Percentiles rank a stretch among this genome's conserved stretches.
These are phyloP conservation scores for Liparis tanakae DNA, from an alignment of 2,797 vertebrate genomes.

Conservation along the genomic window DNA sequence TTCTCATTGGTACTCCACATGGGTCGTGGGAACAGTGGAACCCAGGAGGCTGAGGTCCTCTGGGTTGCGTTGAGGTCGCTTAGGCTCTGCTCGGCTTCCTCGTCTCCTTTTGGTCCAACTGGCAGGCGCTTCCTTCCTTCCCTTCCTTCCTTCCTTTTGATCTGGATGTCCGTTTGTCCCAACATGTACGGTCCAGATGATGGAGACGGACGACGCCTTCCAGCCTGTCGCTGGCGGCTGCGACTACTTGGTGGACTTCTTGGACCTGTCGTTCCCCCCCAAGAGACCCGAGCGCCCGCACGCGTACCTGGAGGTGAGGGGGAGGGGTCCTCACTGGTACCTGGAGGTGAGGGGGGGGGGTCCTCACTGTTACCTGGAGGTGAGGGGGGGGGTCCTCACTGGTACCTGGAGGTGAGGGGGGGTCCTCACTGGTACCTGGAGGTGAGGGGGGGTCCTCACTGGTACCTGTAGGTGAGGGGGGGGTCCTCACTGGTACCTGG, in stretches of 20 bases:
- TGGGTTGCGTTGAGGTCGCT: too few species aligned
- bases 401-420: constrained; percentile 77
- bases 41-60: too few species aligned
- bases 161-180: not conserved
- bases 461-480: too few species aligned
- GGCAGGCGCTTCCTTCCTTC: not conserved
- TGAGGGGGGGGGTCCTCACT: constrained; percentile 38
- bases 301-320: constrained; percentile 77
- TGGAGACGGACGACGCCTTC: constrained; percentile 86
- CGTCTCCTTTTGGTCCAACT: not conserved
- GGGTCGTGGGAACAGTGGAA: too few species aligned
- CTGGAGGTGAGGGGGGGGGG: constrained; percentile 70
- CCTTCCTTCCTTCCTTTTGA: not conserved
- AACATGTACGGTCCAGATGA: constrained; percentile 67
- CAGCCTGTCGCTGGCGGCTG: constrained; percentile 66
- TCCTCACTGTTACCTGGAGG: constrained; percentile 70
- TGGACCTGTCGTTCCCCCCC: constrained; percentile 82
- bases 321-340: constrained; percentile 33
- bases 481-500: constrained; percentile 50
- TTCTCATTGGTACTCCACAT: too few species aligned
- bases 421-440: constrained; percentile 60
- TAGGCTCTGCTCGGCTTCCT: too few species aligned
- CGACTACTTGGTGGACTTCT: constrained; percentile 86
- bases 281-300: constrained; percentile 79
- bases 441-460: too few species aligned